phyloP scores from a whole-genome alignment of 1,140 invertebrate genomes.

The Riptortus pedestris region DNA sequence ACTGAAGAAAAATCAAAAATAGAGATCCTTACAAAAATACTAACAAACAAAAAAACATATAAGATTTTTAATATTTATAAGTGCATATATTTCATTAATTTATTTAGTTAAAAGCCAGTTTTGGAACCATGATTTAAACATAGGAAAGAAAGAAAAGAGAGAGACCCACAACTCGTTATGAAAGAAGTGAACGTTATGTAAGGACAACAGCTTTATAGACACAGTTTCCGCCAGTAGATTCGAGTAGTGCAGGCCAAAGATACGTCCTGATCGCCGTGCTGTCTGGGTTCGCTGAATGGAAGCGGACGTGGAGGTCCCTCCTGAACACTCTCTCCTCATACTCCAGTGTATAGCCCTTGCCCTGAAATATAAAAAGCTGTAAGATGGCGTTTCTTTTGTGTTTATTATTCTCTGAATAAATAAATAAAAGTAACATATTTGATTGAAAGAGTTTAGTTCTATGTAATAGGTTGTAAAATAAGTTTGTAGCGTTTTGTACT shows the following conservation, averaged over 20 bases:
- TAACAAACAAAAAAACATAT: too few species aligned
- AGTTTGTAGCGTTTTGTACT: too few species aligned
- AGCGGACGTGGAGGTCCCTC: slow-evolving; percentile 49
- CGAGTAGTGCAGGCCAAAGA: slow-evolving; percentile 59
- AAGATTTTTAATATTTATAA: too few species aligned
- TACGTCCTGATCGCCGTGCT: slow-evolving; percentile 50
- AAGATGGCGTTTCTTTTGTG: too few species aligned
- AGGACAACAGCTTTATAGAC: slow-evolving; percentile 61
- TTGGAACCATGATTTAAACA: slow-evolving; percentile 3
- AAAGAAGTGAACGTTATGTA: slow-evolving; percentile 38
- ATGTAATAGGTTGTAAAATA: too few species aligned
- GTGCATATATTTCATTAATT: too few species aligned
- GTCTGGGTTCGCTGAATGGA: slow-evolving; percentile 50
- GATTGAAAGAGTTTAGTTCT: too few species aligned
- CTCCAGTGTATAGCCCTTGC: slow-evolving; percentile 42
- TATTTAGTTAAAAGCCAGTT: too few species aligned
- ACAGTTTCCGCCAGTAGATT: slow-evolving; percentile 50
- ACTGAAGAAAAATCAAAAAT: too few species aligned
- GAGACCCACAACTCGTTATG: slow-evolving; percentile 18
- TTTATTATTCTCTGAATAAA: too few species aligned
- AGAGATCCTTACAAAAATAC: too few species aligned
- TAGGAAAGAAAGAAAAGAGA: slow-evolving; percentile 11
- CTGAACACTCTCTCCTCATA: slow-evolving; percentile 49
- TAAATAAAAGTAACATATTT: too few species aligned
- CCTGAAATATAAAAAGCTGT: slow-evolving; percentile 37